These are phyloP conservation scores for Myripristis jacobus DNA, from an alignment of 2,797 vertebrate species.

Conservation along the genomic window DNA sequence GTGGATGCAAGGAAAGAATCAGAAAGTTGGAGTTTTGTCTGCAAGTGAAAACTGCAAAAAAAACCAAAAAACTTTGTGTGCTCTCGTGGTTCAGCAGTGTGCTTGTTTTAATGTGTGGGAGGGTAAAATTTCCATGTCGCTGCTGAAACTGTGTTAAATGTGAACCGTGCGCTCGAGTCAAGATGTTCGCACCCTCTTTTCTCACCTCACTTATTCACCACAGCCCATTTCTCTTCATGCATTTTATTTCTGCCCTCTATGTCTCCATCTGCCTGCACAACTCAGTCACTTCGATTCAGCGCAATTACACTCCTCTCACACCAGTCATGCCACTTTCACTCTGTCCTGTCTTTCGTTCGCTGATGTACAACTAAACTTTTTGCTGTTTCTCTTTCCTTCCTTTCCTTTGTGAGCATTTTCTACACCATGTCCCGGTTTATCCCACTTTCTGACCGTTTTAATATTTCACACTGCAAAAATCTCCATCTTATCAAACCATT, in stretches of 20 bases:
- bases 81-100: background rate
- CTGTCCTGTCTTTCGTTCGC: background rate
- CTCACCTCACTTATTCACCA: background rate
- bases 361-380: background rate
- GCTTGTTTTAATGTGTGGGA: background rate
- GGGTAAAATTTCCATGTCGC: background rate
- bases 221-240: background rate
- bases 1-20: conserved; percentile 12
- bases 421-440: background rate
- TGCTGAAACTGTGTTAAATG: too few relatives aligned
- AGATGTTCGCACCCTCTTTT: conserved; percentile 10
- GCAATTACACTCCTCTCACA: background rate
- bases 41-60: too few relatives aligned
- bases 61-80: background rate
- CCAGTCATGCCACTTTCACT: background rate
- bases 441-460: background rate
- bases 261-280: too few relatives aligned
- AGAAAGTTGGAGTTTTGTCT: background rate
- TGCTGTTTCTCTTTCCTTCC: too few relatives aligned
- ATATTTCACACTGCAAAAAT: too few relatives aligned
- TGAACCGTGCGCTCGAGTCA: background rate
- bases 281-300: background rate
- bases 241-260: too few relatives aligned
- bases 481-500: background rate
- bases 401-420: fast-evolving